Conservation (phyloP, 2,888 invertebrate genomes). For the Strigamia maritima region DNA sequence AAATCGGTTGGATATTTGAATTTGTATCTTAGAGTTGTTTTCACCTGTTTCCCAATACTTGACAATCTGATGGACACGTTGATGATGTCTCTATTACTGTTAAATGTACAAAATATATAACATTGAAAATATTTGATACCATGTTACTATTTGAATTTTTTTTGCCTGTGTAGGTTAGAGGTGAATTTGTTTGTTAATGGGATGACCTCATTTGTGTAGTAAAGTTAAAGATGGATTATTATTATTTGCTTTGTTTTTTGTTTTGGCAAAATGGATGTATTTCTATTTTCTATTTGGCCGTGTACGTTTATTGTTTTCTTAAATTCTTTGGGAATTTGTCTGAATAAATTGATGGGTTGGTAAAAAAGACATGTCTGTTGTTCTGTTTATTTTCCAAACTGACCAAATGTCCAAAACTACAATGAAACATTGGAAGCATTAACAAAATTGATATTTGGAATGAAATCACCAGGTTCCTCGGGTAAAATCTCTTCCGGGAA, state of each 20-base stretch:
- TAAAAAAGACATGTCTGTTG: neutral
- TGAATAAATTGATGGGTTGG: constrained; percentile 14
- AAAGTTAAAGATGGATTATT: neutral
- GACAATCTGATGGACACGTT: constrained; percentile 16
- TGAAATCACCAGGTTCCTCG: neutral
- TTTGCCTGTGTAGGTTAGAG: constrained; percentile 15
- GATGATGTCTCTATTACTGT: constrained; percentile 9
- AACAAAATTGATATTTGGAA: too few species aligned
- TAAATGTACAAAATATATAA: constrained; percentile 1
- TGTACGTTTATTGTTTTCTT: neutral
- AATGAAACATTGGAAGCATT: too few species aligned
- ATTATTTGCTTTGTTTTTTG: neutral
- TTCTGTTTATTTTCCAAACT: neutral
- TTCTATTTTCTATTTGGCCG: constrained; percentile 16
- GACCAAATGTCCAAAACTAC: too few species aligned
- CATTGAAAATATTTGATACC: constrained; percentile 2
- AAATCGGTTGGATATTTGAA: neutral
- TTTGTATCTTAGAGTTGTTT: neutral
- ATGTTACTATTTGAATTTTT: constrained; percentile 13
- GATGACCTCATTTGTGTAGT: neutral
- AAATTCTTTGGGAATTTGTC: neutral
- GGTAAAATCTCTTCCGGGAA: neutral
- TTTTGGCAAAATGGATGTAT: constrained; percentile 5
- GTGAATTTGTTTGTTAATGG: neutral
- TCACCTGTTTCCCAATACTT: neutral